Conservation (phyloP, 2,113 vertebrate species). For the Caracal caracal region DNA sequence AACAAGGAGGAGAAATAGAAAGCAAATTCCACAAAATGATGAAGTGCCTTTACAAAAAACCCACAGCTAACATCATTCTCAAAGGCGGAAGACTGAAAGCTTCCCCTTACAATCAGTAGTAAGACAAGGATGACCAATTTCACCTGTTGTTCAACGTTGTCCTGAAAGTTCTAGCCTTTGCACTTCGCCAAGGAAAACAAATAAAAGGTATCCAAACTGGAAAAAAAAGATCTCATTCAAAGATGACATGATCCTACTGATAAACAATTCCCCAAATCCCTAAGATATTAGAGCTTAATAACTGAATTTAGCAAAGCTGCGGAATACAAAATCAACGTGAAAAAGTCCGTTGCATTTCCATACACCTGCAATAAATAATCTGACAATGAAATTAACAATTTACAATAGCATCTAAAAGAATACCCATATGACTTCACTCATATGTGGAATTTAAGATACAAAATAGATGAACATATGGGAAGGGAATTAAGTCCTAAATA, state of each 20-base stretch:
- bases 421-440: too few relatives aligned
- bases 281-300: background rate
- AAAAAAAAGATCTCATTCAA: background rate
- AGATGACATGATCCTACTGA: background rate
- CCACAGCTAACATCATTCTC: background rate
- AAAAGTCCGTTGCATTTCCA: background rate
- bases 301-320: background rate
- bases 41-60: background rate
- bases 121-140: background rate
- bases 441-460: too few relatives aligned
- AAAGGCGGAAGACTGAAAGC: background rate
- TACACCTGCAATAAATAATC: background rate
- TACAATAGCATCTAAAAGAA: background rate
- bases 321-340: background rate
- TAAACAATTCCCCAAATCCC: background rate
- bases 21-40: background rate
- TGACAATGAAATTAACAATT: background rate
- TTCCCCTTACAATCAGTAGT: background rate
- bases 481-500: too few relatives aligned
- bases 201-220: background rate
- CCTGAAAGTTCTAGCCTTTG: background rate
- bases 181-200: background rate
- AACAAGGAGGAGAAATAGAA: background rate
- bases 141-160: background rate
- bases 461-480: too few relatives aligned